Percentiles rank a stretch among this genome's conserved stretches.
Conservation (phyloP, 2,797 vertebrate genomes). For the Helarctos malayanus region DNA sequence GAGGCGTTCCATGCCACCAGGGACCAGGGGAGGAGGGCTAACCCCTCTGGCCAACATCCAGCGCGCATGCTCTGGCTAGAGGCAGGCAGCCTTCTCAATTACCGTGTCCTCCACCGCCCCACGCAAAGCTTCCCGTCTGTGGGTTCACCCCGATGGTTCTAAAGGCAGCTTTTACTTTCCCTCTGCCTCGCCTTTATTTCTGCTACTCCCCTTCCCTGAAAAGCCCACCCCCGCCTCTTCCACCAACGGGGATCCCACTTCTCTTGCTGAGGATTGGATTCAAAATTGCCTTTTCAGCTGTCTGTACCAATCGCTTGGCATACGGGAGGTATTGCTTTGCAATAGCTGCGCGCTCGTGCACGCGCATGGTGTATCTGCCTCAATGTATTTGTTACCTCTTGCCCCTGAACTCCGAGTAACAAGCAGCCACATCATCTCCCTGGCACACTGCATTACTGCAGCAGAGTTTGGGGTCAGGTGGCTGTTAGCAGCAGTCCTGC, state of each 20-base stretch:
- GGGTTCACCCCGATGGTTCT: neutral
- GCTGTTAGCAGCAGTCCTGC: neutral
- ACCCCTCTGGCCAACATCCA: neutral
- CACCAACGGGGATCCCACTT: neutral
- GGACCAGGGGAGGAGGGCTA: neutral
- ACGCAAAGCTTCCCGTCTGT: neutral
- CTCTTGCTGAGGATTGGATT: neutral
- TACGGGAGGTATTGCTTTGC: neutral
- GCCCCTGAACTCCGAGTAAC: neutral
- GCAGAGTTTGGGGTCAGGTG: neutral
- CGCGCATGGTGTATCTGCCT: neutral
- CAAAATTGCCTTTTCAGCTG: neutral
- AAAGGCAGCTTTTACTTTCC: neutral
- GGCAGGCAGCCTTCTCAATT: neutral
- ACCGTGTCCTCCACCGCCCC: fast-evolving
- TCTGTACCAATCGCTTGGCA: neutral
- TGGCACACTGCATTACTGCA: neutral
- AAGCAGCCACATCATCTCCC: neutral
- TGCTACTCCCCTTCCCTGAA: neutral
- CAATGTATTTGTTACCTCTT: neutral
- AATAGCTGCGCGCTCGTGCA: fast-evolving
- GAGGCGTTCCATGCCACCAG: neutral
- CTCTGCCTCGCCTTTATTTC: neutral
- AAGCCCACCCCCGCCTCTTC: neutral
- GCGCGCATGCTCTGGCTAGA: neutral